Conservation (phyloP, 2,888 invertebrate species). For the Alcis repandata region DNA sequence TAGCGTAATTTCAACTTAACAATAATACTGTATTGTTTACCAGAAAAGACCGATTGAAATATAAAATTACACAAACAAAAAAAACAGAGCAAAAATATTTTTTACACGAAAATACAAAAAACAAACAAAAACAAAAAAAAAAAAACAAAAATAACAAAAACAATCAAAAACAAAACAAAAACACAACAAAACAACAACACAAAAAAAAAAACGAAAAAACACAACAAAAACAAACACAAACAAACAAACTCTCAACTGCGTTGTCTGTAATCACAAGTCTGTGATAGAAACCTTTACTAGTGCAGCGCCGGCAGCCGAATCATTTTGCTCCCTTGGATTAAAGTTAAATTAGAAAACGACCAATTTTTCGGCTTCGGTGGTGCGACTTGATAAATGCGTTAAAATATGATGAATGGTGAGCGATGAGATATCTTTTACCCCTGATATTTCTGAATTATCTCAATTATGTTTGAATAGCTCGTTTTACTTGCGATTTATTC, state of each 20-base stretch:
- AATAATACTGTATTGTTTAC: too few species aligned
- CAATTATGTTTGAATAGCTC: neutral
- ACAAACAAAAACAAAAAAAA: too few species aligned
- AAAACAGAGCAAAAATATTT: too few species aligned
- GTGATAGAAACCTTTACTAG: constrained; percentile 35
- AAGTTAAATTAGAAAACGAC: constrained; percentile 59
- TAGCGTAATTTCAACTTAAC: too few species aligned
- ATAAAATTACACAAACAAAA: too few species aligned
- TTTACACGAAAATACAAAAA: too few species aligned
- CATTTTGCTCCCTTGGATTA: constrained; percentile 55
- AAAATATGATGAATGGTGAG: constrained; percentile 27
- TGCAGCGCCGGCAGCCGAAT: constrained; percentile 50
- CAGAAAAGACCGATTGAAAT: too few species aligned
- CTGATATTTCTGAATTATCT: neutral
- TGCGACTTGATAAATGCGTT: constrained; percentile 35
- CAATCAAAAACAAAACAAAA: too few species aligned
- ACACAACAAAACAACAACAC: too few species aligned
- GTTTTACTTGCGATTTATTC: too few species aligned
- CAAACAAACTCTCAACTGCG: neutral
- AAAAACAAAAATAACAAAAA: too few species aligned
- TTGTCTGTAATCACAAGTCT: neutral
- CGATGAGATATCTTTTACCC: constrained; percentile 10
- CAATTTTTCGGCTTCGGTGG: constrained; percentile 34
- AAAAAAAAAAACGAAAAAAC: neutral
- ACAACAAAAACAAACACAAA: too few species aligned